These are phyloP conservation scores for Agrypnia vestita DNA, from an alignment of 1,140 invertebrate species.

Conservation along the genomic window DNA sequence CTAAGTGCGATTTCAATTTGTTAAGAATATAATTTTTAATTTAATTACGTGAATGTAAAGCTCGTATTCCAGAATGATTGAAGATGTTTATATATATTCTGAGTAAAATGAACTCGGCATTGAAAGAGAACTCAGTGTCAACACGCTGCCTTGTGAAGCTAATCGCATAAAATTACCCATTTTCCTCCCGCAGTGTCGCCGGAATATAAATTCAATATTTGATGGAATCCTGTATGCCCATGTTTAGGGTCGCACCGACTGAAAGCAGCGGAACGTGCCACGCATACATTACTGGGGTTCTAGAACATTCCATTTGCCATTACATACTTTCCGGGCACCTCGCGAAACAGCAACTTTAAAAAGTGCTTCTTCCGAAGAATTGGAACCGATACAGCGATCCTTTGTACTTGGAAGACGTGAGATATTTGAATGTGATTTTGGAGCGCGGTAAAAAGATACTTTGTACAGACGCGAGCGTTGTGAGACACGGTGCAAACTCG, in stretches of 20 bases:
- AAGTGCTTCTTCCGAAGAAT: neutral
- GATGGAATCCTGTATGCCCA: slow-evolving; percentile 10
- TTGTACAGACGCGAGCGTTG: neutral
- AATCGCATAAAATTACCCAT: slow-evolving; percentile 26
- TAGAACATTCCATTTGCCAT: neutral
- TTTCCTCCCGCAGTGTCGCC: slow-evolving; percentile 1
- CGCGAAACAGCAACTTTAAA: slow-evolving; percentile 3
- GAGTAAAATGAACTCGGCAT: slow-evolving; percentile 21
- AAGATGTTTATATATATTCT: no score
- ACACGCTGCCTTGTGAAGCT: slow-evolving; percentile 12
- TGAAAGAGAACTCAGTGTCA: neutral
- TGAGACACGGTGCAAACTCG: neutral
- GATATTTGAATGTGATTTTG: neutral
- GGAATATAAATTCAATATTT: slow-evolving; percentile 36
- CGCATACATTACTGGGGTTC: slow-evolving; percentile 14
- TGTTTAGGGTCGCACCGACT: slow-evolving; percentile 32
- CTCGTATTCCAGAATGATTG: no score
- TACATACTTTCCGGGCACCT: slow-evolving; percentile 3
- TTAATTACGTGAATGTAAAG: no score
- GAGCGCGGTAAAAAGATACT: neutral
- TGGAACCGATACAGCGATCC: neutral
- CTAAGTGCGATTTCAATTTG: no score
- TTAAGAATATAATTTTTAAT: no score
- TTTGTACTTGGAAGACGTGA: neutral
- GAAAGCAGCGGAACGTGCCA: slow-evolving; percentile 27